phyloP scores from a whole-genome alignment of 2,113 vertebrate species.

The Peromyscus californicus region DNA sequence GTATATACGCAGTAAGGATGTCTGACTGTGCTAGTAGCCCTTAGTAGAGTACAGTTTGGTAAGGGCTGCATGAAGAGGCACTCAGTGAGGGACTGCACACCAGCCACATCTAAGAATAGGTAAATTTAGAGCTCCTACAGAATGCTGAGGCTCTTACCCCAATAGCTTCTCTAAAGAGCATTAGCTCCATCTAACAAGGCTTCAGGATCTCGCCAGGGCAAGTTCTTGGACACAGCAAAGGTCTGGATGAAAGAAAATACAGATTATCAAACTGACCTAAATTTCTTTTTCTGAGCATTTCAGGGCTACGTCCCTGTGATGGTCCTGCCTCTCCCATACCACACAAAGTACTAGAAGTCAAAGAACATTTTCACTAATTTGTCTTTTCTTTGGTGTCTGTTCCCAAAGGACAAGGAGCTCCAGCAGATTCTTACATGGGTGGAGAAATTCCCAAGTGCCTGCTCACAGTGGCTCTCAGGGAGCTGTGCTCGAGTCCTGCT shows the following conservation, averaged over 20 bases:
- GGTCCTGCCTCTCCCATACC: too few relatives aligned
- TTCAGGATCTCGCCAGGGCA: not conserved
- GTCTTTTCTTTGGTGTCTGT: not conserved
- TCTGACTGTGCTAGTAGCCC: not conserved
- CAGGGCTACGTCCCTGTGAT: not conserved
- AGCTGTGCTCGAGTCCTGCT: slow-evolving; percentile 81
- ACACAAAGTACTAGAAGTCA: not conserved
- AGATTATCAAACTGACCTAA: not conserved
- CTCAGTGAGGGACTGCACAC: not conserved
- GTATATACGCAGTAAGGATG: too few relatives aligned
- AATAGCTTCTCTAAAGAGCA: not conserved
- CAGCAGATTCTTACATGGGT: slow-evolving; percentile 71
- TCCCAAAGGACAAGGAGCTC: not conserved
- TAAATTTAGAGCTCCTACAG: not conserved
- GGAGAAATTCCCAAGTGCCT: slow-evolving; percentile 84
- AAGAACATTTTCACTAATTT: not conserved
- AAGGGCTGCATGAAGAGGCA: not conserved
- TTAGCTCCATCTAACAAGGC: not conserved
- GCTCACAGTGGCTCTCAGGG: slow-evolving; percentile 89
- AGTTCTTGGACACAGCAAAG: not conserved
- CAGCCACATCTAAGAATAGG: not conserved
- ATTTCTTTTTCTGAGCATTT: not conserved
- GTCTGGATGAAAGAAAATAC: not conserved
- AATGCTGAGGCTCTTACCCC: not conserved
- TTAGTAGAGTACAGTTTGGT: not conserved